Conservation (phyloP, 1,140 invertebrate species). For the Megathymus violae region DNA sequence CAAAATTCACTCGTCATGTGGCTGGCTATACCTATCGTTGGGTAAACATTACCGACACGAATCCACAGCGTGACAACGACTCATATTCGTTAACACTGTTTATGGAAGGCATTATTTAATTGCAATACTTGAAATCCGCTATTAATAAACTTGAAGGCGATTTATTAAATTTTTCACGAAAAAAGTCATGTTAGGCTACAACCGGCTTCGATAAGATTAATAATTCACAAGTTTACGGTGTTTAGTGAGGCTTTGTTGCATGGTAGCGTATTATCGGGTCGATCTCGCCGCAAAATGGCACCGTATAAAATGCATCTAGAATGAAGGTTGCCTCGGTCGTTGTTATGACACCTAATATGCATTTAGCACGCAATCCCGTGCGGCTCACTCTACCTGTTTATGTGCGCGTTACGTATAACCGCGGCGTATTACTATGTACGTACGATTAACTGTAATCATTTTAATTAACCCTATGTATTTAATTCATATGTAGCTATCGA, state of each 20-base stretch:
- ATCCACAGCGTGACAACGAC: slow-evolving; percentile 6
- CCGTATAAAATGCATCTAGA: slow-evolving; percentile 64
- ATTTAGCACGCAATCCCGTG: slow-evolving; percentile 69
- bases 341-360: slow-evolving; percentile 80
- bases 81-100: slow-evolving; percentile 32
- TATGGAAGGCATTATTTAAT: slow-evolving; percentile 33
- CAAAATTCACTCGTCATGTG: too few species aligned
- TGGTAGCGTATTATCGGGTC: slow-evolving; percentile 64
- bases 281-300: slow-evolving; percentile 71
- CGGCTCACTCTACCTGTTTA: slow-evolving; percentile 56
- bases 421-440: slow-evolving; percentile 16
- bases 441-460: slow-evolving; percentile 15
- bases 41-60: slow-evolving; percentile 21
- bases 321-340: slow-evolving; percentile 58
- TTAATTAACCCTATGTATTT: not conserved
- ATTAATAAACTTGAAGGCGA: slow-evolving; percentile 66
- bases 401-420: slow-evolving; percentile 35
- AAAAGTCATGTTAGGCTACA: slow-evolving; percentile 58
- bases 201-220: slow-evolving; percentile 75
- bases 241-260: slow-evolving; percentile 76
- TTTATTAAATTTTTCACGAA: slow-evolving; percentile 80
- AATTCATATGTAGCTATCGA: too few species aligned
- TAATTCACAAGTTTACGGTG: slow-evolving; percentile 82
- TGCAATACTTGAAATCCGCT: slow-evolving; percentile 47
- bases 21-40: too few species aligned